Evolutionary conservation across 37 sponge, comb jelly and placozoan species (phyloP).

Genomic region (Lycopodina hypogea): DNA sequence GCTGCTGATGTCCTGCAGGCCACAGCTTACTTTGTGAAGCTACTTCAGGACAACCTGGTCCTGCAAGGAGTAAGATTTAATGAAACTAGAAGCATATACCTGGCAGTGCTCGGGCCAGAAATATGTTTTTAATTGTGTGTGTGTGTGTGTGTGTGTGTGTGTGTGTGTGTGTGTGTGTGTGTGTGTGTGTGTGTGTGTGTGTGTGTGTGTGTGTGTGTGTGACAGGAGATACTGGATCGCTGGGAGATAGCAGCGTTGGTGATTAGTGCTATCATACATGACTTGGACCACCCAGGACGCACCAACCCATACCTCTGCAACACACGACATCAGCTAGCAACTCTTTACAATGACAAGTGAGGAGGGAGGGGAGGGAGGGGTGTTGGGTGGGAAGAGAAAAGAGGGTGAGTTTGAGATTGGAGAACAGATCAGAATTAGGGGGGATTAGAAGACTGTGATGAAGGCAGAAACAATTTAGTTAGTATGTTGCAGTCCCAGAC

Average conservation of each 20-base stretch:
- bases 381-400: neutral
- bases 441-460: too few species aligned
- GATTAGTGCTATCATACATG: slow-evolving; percentile 77
- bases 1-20: slow-evolving; percentile 93
- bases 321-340: slow-evolving; percentile 53
- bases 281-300: slow-evolving; percentile 84
- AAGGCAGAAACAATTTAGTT: too few species aligned
- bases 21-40: slow-evolving; percentile 66
- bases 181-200: too few species aligned
- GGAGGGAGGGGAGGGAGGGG: neutral
- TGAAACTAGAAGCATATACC: neutral
- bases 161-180: too few species aligned
- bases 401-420: too few species aligned
- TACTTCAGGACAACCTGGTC: slow-evolving; percentile 46
- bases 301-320: slow-evolving; percentile 83
- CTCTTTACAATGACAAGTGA: slow-evolving; percentile 86
- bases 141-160: too few species aligned
- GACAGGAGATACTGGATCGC: slow-evolving; percentile 65
- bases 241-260: slow-evolving; percentile 65
- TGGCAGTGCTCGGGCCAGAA: too few species aligned
- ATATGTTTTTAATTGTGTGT: neutral
- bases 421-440: too few species aligned
- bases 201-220: too few species aligned
- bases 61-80: slow-evolving; percentile 14
- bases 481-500: too few species aligned